Evolutionary conservation across 2,797 vertebrate species (phyloP).

Genomic region (Acanthopagrus latus): DNA sequence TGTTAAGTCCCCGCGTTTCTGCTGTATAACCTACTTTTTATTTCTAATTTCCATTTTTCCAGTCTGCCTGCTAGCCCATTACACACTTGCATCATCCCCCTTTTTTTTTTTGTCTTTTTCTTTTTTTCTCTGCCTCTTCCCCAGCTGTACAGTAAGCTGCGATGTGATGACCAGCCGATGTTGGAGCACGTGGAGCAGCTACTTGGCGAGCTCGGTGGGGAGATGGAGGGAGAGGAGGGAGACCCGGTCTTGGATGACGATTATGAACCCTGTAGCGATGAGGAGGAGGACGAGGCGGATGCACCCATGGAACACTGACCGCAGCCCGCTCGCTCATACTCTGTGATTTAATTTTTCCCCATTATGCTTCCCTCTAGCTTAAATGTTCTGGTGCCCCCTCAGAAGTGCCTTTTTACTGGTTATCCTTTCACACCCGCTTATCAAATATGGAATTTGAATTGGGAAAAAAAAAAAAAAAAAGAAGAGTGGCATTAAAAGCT

Average conservation of each 20-base stretch:
- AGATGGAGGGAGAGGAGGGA: constrained; percentile 70
- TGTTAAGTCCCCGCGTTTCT: constrained; percentile 28
- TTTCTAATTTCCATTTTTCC: constrained; percentile 14
- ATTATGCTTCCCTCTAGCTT: constrained; percentile 22
- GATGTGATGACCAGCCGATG: constrained; percentile 84
- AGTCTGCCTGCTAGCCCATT: constrained; percentile 13
- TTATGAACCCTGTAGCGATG: constrained; percentile 84
- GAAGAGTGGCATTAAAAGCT: constrained; percentile 64
- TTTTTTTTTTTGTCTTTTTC: not conserved
- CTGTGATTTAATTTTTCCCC: constrained; percentile 15
- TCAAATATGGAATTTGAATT: constrained; percentile 54
- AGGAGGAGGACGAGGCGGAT: constrained; percentile 71
- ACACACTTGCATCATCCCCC: constrained; percentile 20
- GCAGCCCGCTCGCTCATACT: constrained; percentile 6
- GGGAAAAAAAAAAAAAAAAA: constrained; percentile 44
- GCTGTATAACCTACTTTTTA: constrained; percentile 38
- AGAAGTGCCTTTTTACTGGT: constrained; percentile 65
- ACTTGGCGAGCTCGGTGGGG: constrained; percentile 83
- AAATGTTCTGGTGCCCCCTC: constrained; percentile 25
- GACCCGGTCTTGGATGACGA: constrained; percentile 75
- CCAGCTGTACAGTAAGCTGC: constrained; percentile 85
- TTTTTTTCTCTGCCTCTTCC: not conserved
- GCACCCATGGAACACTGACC: constrained; percentile 85
- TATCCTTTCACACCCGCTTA: constrained; percentile 48
- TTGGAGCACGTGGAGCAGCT: constrained; percentile 86